phyloP scores from a whole-genome alignment of 2,888 invertebrate genomes.

The Acleris sparsana region DNA sequence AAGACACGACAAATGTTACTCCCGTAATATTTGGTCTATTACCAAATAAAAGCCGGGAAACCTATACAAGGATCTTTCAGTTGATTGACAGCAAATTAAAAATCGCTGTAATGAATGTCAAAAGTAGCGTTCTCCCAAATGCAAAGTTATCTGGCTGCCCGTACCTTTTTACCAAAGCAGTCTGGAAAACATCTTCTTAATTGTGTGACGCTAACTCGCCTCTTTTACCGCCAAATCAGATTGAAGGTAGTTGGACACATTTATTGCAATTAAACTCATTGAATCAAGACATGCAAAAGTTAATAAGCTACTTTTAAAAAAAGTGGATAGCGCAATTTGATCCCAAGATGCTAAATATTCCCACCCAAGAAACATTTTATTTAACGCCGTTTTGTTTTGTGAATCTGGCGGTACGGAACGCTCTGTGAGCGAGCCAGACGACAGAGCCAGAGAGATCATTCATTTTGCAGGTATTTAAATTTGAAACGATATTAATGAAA shows the following conservation, averaged over 20 bases:
- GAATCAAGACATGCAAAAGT: neutral
- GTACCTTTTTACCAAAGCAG: neutral
- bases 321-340: neutral
- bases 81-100: slow-evolving; percentile 13
- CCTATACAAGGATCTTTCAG: slow-evolving; percentile 17
- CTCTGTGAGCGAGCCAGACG: no score
- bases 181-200: neutral
- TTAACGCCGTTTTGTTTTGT: no score
- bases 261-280: neutral
- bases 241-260: slow-evolving; percentile 3
- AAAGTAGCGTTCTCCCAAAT: no score
- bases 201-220: slow-evolving; percentile 1
- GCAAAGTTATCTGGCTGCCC: slow-evolving; percentile 1
- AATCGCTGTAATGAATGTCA: neutral
- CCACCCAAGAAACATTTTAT: no score
- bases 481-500: no score
- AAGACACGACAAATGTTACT: slow-evolving; percentile 31
- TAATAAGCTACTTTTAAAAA: neutral
- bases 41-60: slow-evolving; percentile 32
- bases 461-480: no score
- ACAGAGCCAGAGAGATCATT: no score
- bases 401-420: no score
- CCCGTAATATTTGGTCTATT: slow-evolving; percentile 31
- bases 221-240: neutral
- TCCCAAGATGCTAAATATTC: neutral